phyloP scores from a whole-genome alignment of 2,797 vertebrate species.

The Poeciliopsis presidionis region DNA sequence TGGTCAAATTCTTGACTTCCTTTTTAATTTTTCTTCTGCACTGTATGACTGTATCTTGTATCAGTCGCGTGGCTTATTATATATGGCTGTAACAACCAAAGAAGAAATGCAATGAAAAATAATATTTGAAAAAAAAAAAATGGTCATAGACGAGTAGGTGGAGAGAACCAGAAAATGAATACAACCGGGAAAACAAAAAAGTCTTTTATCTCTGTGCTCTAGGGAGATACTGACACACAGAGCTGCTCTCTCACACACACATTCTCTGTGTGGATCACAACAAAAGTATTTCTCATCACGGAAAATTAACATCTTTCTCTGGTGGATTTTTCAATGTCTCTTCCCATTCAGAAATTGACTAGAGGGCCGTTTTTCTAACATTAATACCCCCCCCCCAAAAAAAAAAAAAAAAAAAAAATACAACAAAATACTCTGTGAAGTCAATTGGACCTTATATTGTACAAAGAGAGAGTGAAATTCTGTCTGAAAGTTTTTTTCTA shows the following conservation, averaged over 20 bases:
- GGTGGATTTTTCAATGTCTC: background rate
- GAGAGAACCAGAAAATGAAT: slow-evolving; percentile 15
- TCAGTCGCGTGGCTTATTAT: slow-evolving; percentile 33
- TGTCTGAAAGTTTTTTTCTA: background rate
- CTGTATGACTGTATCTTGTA: slow-evolving; percentile 18
- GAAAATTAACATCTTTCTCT: background rate
- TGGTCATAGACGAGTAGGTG: slow-evolving; percentile 24
- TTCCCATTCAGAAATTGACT: background rate
- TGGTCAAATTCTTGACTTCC: background rate
- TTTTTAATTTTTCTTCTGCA: background rate
- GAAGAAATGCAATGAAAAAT: slow-evolving; percentile 57
- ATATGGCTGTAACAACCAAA: slow-evolving; percentile 42
- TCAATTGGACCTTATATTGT: background rate
- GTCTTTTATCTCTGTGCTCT: slow-evolving; percentile 3
- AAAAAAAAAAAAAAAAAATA: too few species aligned
- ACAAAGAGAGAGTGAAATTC: background rate
- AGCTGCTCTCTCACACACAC: background rate
- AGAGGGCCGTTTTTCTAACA: background rate
- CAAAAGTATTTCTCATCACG: background rate
- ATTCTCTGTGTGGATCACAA: slow-evolving; percentile 1
- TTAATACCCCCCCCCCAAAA: background rate
- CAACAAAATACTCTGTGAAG: background rate
- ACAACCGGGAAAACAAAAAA: background rate
- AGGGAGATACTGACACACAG: background rate
- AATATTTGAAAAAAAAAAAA: slow-evolving; percentile 34